Evolutionary conservation across 1,140 invertebrate genomes (phyloP), one percentile per base, ranked within the genome.

Genomic region (Geopemphigus sp.): DNA sequence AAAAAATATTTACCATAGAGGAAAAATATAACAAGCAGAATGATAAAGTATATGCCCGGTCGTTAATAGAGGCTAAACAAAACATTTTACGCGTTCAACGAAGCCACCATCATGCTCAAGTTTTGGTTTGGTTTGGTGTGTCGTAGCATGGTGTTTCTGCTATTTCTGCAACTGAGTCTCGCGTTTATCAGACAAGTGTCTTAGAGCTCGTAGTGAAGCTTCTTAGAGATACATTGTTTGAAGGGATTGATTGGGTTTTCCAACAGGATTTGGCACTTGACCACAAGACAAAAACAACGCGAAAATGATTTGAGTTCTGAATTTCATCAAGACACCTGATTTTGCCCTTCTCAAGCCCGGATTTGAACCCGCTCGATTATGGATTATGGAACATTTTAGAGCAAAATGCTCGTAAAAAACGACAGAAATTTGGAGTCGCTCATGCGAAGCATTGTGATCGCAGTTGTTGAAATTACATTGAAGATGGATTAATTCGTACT

Each of bases 371-470:
- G n/a, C n/a, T 82, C 47, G 80, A 80, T 24, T 82, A 76, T 57
- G n/a, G 26, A 1, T 24, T 80, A 24, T 81, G 66, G 66, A 32
- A 17, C 5, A 70, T 50, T 39, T 70, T 70, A n/a, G 39, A 81
- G 82, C 74, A 74, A 39, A 63, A n/a, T n/a, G 80, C 80, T 22
- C 24, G 66, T 76, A 73, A 45, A n/a, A 82, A 82, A 73, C 80
- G 50, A 26, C 22, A 80, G 66, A 63, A 72, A 54, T 80, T 68
- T 59, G n/a, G 53, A 73, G 56, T 24, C 39, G n/a, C 54, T 74
- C 17, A 45, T 5, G 39, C 39, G 11, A 45, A 50, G 24, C 45
- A 56, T 32, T 68, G 5, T 32, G 14, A 47, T 39, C 19, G 53
- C 29, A 68, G 64, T 3, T 14, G 29, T 15, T 5, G 64, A 68